Evolutionary conservation across 2,888 invertebrate genomes (phyloP).

Genomic region (Bimastos eiseni): DNA sequence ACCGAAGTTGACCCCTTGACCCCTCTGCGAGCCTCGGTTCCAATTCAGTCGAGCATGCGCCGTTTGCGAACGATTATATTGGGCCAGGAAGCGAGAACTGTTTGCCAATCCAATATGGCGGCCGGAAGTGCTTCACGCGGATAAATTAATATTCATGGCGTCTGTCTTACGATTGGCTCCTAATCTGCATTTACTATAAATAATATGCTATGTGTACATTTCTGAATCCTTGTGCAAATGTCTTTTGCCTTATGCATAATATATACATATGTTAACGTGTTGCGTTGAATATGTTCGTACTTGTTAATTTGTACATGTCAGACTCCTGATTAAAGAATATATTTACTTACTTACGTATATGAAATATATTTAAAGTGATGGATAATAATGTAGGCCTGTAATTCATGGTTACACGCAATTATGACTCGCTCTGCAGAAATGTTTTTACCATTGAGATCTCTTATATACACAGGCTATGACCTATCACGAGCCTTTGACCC

Average conservation of each 20-base stretch:
- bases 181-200: neutral
- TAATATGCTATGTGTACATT: neutral
- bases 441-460: no score
- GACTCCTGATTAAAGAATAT: neutral
- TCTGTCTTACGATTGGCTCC: neutral
- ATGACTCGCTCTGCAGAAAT: no score
- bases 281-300: no score
- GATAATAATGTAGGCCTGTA: neutral
- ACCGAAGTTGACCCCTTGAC: slow-evolving; percentile 17
- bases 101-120: slow-evolving; percentile 1
- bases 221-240: neutral
- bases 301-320: no score
- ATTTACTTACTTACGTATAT: neutral
- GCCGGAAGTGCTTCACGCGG: neutral
- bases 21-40: neutral
- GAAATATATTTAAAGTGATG: neutral
- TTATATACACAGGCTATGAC: no score
- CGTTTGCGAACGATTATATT: slow-evolving; percentile 16
- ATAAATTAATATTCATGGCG: neutral
- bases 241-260: no score
- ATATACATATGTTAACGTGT: slow-evolving; percentile 13
- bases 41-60: slow-evolving; percentile 22
- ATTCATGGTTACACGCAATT: neutral
- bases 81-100: slow-evolving; percentile 14
- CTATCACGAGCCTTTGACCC: no score